A percentile compares a stretch with the other conserved stretches of the same genome.
These are phyloP conservation scores for Gallinago undulata DNA, from an alignment of 2,113 vertebrate genomes.

Conservation along the genomic window DNA sequence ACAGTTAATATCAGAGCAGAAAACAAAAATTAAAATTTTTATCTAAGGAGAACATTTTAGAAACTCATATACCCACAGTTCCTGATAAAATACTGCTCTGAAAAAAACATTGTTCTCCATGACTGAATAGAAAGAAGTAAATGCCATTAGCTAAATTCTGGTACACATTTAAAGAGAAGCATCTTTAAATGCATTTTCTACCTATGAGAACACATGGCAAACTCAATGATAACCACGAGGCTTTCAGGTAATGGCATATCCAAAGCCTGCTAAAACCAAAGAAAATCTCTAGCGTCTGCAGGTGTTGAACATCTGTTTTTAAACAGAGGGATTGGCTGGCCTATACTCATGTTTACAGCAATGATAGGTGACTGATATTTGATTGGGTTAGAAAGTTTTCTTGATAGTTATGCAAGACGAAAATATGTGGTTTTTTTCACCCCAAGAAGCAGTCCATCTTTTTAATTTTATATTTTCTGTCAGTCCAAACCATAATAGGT, in stretches of 20 bases:
- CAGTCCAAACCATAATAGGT: background rate
- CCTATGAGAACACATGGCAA: background rate
- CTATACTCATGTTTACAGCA: background rate
- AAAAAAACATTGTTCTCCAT: background rate
- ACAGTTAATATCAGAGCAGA: background rate
- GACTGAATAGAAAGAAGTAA: background rate
- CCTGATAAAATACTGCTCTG: background rate
- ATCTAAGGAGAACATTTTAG: background rate
- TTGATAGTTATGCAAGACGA: background rate
- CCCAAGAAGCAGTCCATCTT: background rate
- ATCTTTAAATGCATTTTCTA: background rate
- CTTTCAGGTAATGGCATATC: background rate
- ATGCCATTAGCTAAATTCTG: background rate
- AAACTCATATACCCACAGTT: background rate
- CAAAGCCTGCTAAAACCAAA: background rate
- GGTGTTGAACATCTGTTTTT: background rate
- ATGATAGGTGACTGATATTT: background rate
- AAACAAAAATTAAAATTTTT: background rate
- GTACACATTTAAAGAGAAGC: background rate
- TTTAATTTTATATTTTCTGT: background rate
- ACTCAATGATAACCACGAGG: background rate
- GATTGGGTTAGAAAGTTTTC: background rate
- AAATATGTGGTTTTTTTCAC: background rate
- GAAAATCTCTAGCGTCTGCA: background rate
- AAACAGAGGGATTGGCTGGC: background rate